A percentile compares a stretch with the other conserved stretches of the same genome.
phyloP scores from a whole-genome alignment of 2,797 vertebrate species.

The Choloepus didactylus region DNA sequence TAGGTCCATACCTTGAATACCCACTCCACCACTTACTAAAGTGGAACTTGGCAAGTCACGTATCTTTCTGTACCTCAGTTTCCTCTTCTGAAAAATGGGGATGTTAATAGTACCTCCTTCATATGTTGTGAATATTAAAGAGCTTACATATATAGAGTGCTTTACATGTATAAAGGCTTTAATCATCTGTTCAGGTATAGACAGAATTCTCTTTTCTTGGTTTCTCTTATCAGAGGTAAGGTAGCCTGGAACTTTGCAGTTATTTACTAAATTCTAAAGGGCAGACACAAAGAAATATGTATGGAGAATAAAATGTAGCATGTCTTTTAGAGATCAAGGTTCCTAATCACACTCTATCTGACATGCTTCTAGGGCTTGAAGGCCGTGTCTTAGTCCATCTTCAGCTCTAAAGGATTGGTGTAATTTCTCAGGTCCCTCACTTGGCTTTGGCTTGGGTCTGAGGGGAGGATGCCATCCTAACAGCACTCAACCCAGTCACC shows the following conservation, averaged over 20 bases:
- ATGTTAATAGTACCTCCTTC: background rate
- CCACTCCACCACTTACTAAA: background rate
- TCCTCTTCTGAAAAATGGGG: background rate
- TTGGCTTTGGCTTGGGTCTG: background rate
- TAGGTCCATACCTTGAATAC: background rate
- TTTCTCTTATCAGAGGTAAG: conserved; percentile 12
- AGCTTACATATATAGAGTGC: background rate
- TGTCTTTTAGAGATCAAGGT: background rate
- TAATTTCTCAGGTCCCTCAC: background rate
- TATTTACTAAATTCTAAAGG: background rate
- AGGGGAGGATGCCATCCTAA: background rate
- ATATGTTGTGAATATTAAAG: background rate
- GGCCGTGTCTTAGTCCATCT: background rate
- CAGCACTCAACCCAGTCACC: background rate
- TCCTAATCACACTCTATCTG: background rate
- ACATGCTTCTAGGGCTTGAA: background rate
- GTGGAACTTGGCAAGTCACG: background rate
- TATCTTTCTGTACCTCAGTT: background rate
- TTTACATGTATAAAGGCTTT: background rate
- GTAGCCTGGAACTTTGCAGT: background rate
- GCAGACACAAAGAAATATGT: background rate
- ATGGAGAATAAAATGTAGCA: background rate
- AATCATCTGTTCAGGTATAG: background rate
- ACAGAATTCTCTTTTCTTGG: background rate
- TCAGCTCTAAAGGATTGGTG: background rate